Evolutionary conservation across 1,140 invertebrate genomes (phyloP).

Genomic region (Cotesia vestalis): DNA sequence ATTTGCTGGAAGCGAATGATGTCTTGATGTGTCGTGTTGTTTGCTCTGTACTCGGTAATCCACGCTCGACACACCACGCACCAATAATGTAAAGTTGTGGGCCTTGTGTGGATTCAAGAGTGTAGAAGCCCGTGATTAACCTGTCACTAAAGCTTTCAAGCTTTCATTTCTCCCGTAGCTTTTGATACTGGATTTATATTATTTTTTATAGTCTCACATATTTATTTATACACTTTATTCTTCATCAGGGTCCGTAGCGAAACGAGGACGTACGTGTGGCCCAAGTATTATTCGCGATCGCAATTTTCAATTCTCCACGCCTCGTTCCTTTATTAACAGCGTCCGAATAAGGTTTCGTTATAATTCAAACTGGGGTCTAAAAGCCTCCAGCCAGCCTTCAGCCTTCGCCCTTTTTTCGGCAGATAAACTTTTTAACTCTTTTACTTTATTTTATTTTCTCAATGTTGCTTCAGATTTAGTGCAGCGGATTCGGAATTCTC

Average conservation of each 20-base stretch:
- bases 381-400: background rate
- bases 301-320: conserved; percentile 30
- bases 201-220: background rate
- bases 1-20: conserved; percentile 16
- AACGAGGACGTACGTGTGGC: background rate
- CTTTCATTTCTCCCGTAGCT: conserved; percentile 1
- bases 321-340: conserved; percentile 21
- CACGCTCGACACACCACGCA: no score
- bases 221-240: conserved; percentile 6
- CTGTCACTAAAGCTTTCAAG: conserved; percentile 13
- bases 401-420: background rate
- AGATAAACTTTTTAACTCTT: background rate
- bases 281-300: conserved; percentile 1
- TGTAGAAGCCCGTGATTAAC: conserved; percentile 13
- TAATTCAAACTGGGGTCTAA: conserved; percentile 18
- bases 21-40: conserved; percentile 16
- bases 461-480: no score
- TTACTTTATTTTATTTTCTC: background rate
- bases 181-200: background rate
- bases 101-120: no score
- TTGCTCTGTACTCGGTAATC: background rate
- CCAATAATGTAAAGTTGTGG: background rate
- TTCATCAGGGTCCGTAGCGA: background rate
- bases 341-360: conserved; percentile 13
- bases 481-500: no score